These are phyloP conservation scores for Paraplagusia blochii DNA, from an alignment of 2,113 vertebrate species.

Conservation along the genomic window DNA sequence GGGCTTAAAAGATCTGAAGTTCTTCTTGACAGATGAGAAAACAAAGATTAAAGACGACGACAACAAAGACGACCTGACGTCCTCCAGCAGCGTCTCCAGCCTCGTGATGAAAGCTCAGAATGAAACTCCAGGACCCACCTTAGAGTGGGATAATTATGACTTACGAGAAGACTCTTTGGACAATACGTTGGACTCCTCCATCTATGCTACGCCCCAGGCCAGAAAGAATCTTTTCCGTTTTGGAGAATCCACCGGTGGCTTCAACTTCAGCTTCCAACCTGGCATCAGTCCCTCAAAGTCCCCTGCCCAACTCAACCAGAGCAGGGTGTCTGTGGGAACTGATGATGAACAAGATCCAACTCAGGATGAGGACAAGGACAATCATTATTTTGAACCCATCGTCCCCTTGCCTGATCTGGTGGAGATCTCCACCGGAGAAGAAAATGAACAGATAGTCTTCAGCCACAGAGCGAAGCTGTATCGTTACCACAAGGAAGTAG, in stretches of 20 bases:
- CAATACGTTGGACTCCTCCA: constrained; percentile 82
- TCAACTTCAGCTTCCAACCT: constrained; percentile 96
- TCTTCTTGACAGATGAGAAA: constrained; percentile 88
- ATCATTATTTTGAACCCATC: constrained; percentile 95
- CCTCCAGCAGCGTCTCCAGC: constrained; percentile 59
- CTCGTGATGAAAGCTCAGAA: constrained; percentile 72
- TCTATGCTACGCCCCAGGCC: constrained; percentile 82
- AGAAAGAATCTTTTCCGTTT: constrained; percentile 94
- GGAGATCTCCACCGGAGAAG: constrained; percentile 91
- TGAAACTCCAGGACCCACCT: constrained; percentile 82
- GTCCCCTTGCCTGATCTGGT: constrained; percentile 93
- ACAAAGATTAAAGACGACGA: constrained; percentile 81
- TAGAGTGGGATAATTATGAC: constrained; percentile 95
- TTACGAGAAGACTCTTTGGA: constrained; percentile 84
- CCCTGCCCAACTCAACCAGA: constrained; percentile 89
- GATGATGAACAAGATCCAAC: constrained; percentile 89
- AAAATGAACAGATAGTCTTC: constrained; percentile 93
- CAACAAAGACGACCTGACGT: constrained; percentile 38
- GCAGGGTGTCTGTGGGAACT: constrained; percentile 84
- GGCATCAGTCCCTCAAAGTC: constrained; percentile 91
- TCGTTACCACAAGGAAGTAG: constrained; percentile 87
- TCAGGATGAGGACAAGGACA: constrained; percentile 92
- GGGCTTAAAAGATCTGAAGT: constrained; percentile 95
- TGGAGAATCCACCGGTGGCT: constrained; percentile 90
- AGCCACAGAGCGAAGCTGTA: constrained; percentile 95